Evolutionary conservation across 2,113 vertebrate genomes (phyloP), one percentile per base, ranked within the genome.

Genomic region (Pelecanus crispus): DNA sequence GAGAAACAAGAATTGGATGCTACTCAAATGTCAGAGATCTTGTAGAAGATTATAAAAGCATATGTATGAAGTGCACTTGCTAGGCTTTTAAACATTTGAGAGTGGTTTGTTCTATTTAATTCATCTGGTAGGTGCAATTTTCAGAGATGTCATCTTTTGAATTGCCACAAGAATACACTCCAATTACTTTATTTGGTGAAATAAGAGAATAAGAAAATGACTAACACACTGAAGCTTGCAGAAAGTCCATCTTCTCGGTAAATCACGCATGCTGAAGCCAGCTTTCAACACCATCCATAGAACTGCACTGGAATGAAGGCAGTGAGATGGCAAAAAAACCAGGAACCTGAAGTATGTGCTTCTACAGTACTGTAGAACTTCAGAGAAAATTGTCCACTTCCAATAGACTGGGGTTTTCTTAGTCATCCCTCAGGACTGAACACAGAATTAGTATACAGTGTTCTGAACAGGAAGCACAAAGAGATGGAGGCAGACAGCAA

Each of bases 401-500:
- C 32, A 29, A 2, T 5, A 62, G 75, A 0, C 5, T 17, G 40
- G 34, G 8, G 11, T 13, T 78, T 44, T 28, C 24, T 68, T 17
- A 13, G 52, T 34, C 19, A 24, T 7, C 21, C 20, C 17, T 0
- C 3, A 4, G 66, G 75, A 17, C 38, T 61, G 56, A 55, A 32
- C 11, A 11, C 14, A 5, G 25, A 25, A 32, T 11, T 2, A 5
- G 15, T 3, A 18, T 5, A 20, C 17, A 0, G 1, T 28, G 28
- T 26, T 40, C 49, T 31, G 36, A 78, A 40, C 1, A 1, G 15
- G 40, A 9, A 7, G 5, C 0, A 4, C 9, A 5, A 13, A 31
- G 73, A 44, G 44, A 11, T 22, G 44, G 81, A 52, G 73, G 38
- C 40, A 28, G 40, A 24, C 68, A 67, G 42, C 5, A 25, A 50